Base-by-base conservation (phyloP, 2,888 invertebrate genomes). In the Phalera bucephala region DNA sequence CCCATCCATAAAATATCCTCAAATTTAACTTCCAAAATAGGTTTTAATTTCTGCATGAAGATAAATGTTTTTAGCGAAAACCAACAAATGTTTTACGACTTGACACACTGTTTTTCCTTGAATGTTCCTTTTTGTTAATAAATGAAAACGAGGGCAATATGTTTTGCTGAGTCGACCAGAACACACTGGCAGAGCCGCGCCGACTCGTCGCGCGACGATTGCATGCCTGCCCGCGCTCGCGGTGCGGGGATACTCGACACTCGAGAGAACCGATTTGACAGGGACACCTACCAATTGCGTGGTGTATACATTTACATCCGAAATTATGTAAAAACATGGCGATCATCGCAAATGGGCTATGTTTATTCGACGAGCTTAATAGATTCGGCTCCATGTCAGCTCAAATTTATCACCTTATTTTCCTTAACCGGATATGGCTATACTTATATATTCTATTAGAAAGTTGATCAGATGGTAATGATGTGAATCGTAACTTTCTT, bases 251-350 rank as follows among this genome's bases (percentile, higher is more conserved):
- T 23, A 31, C 28, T 22, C 22, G 10, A 22, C 22, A 10, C 11
- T 14, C 11, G 19, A 10, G 10, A 17, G 11, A 9, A 25, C 17
- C 23, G 8, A 14, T 3, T 27, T 12, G 14, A 32, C 28, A 17
- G 25, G 31, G 47, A 39, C 15, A 37, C 25, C 33, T 35, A 31
- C 20, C 27, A 31, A 32, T 36, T 30, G 21, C 23, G 12, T 37
- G 33, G 10, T 32, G 26, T 29, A 39, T 43, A 39, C 26, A 56
- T 48, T 48, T 31, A 32, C 38, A 43, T 49, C 39, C 22, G 26
- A 37, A 40, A 40, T 48, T n/a, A 31, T 30, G 9, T 22, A 22
- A 33, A 27, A 38, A 32, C 10, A 31, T 34, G 22, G 22, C 6
- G 23, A 32, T 27, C 25, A 22, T 25, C 22, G 28, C 27, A 23